Evolutionary conservation across 2,797 vertebrate species (phyloP).

Genomic region (Oreortyx pictus): DNA sequence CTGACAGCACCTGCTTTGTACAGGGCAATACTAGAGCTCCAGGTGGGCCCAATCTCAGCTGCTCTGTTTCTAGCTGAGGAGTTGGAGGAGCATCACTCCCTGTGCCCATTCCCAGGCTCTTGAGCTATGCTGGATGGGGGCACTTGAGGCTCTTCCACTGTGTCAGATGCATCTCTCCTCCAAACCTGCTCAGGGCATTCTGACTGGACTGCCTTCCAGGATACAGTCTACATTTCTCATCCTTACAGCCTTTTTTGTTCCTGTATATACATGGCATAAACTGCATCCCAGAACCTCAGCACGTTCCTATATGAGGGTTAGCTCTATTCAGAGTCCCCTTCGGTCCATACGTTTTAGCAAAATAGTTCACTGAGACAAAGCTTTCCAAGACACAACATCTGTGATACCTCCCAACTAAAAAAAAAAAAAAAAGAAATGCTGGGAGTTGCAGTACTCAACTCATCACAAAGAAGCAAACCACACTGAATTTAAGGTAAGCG

Average conservation of each 20-base stretch:
- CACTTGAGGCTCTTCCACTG: background rate
- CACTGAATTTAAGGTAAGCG: background rate
- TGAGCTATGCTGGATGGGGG: background rate
- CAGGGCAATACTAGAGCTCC: background rate
- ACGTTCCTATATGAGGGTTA: background rate
- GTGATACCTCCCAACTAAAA: background rate
- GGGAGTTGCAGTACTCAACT: background rate
- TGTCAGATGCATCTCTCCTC: background rate
- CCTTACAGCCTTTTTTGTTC: background rate
- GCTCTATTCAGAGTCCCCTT: background rate
- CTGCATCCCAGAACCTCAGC: background rate
- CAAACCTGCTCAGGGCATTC: background rate
- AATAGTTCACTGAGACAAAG: background rate
- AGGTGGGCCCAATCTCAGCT: rapidly evolving
- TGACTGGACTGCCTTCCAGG: background rate
- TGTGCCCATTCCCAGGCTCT: background rate
- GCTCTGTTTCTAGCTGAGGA: background rate
- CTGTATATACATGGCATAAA: no score
- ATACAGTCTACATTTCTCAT: background rate
- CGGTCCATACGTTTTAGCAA: background rate
- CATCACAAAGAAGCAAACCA: background rate
- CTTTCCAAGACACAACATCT: background rate
- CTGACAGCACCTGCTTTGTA: slow-evolving; percentile 48
- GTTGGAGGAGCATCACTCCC: background rate
- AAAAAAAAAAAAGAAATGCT: background rate